Evolutionary conservation across 2,113 vertebrate species (phyloP), one percentile per base, ranked within the genome.

Genomic region (Alces alces): DNA sequence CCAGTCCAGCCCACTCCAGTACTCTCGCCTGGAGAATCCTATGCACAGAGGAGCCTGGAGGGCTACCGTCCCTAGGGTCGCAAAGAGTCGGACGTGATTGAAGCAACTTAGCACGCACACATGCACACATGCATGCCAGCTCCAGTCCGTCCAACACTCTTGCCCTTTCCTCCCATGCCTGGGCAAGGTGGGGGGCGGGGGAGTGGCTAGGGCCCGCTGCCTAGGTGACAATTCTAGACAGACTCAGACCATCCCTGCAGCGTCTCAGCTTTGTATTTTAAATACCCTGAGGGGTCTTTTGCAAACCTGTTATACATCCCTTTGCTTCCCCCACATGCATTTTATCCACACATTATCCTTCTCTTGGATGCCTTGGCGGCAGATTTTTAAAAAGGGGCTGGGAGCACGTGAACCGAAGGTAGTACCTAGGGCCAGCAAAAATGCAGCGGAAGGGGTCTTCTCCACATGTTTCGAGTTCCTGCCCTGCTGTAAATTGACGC

Each of bases 401-500:
- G 39, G 43, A 58, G 30, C 39, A 7, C 3, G 0, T 7, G 39
- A 7, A 47, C 19, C 7, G 0, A 16, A 58, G 39, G 8, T 17
- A 1, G 5, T 5, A n/a, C 30, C 47, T 14, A 54, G 54, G 8
- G 13, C 19, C 4, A 25, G 54, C 54, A 25, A 7, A 78, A n/a
- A 55, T 45, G 28, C 54, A 27, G 7, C 0, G 13, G 2, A n/a
- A 25, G 16, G 36, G 28, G 11, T 4, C 17, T 73, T 73, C 55
- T 33, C 25, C 79, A 6, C 3, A 1, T 8, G 3, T 11, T 13
- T 13, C 36, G 9, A 39, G 33, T 47, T n/a, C 58, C 54, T 36
- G 55, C 30, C 15, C 19, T 17, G 54, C 10, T 47, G 30, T 12
- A 5, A n/a, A 2, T 0, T 3, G 30, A n/a, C 0, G 6, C 3